A percentile compares a stretch with the other conserved stretches of the same genome.
Evolutionary conservation across 2,113 vertebrate species (phyloP).

Genomic region (Seriola quinqueradiata): DNA sequence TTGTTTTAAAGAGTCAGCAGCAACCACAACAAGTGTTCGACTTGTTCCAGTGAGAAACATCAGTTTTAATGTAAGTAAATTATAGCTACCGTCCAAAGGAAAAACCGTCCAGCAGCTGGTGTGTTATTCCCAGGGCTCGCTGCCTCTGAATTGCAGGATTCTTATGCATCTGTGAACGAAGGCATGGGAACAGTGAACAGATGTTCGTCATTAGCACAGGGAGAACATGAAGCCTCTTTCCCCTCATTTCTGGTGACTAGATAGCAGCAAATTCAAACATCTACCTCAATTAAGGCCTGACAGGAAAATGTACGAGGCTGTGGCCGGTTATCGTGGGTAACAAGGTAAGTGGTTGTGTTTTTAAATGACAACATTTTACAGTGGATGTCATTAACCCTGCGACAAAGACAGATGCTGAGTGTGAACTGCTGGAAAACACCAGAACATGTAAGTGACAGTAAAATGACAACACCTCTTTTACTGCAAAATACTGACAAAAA

Average conservation of each 20-base stretch:
- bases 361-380: not conserved
- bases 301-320: constrained; percentile 13
- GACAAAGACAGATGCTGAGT: not conserved
- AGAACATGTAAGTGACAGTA: not conserved
- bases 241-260: constrained; percentile 3
- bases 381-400: not conserved
- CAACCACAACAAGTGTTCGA: not conserved
- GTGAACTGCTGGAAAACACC: no score
- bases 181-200: constrained; percentile 60
- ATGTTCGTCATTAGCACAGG: constrained; percentile 71
- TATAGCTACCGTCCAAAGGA: constrained; percentile 16
- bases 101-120: constrained; percentile 63
- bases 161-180: constrained; percentile 50
- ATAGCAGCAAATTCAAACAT: constrained; percentile 36
- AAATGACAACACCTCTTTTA: not conserved
- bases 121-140: constrained; percentile 55
- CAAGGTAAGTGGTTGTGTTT: not conserved
- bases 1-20: no score
- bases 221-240: constrained; percentile 33
- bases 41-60: constrained; percentile 3
- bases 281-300: constrained; percentile 42
- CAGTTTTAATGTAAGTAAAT: constrained; percentile 18
- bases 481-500: not conserved
- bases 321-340: not conserved
- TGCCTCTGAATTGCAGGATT: constrained; percentile 54